These are phyloP conservation scores for Cygnus buccinator DNA, from an alignment of 2,113 vertebrate species.

Conservation along the genomic window DNA sequence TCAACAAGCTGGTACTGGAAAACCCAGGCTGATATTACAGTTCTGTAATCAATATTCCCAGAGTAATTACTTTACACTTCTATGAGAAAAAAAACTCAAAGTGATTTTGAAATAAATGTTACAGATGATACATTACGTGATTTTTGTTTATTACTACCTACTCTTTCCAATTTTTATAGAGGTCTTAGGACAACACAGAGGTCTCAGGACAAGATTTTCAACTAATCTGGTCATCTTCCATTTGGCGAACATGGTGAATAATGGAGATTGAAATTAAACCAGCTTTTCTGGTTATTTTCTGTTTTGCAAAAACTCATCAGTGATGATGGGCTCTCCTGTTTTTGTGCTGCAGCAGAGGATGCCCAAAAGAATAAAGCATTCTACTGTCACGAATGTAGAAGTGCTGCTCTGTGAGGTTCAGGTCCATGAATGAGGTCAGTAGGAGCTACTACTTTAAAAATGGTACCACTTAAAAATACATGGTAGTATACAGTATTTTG, in stretches of 20 bases:
- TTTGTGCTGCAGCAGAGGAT: not conserved
- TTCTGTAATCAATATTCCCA: constrained; percentile 33
- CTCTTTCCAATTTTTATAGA: constrained; percentile 39
- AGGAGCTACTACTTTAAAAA: not conserved
- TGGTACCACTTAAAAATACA: not conserved
- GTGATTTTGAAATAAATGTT: constrained; percentile 34
- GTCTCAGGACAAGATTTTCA: constrained; percentile 39
- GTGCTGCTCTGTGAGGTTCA: not conserved
- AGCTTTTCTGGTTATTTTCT: constrained; percentile 57
- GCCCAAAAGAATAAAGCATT: not conserved
- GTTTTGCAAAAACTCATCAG: constrained; percentile 34
- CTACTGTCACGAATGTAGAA: not conserved
- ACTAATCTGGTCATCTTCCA: constrained; percentile 42
- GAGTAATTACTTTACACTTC: not conserved
- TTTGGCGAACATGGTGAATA: constrained; percentile 51
- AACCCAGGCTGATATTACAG: constrained; percentile 5
- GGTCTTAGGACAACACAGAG: not conserved
- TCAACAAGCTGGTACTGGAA: not conserved
- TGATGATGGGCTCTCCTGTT: constrained; percentile 9
- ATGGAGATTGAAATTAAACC: constrained; percentile 67
- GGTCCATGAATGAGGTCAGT: not conserved
- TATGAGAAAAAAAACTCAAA: not conserved
- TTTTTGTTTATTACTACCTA: constrained; percentile 31
- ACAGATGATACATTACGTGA: not conserved
- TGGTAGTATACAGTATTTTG: not conserved